phyloP scores from a whole-genome alignment of 1,140 invertebrate genomes.

The Neuroterus valhalla region DNA sequence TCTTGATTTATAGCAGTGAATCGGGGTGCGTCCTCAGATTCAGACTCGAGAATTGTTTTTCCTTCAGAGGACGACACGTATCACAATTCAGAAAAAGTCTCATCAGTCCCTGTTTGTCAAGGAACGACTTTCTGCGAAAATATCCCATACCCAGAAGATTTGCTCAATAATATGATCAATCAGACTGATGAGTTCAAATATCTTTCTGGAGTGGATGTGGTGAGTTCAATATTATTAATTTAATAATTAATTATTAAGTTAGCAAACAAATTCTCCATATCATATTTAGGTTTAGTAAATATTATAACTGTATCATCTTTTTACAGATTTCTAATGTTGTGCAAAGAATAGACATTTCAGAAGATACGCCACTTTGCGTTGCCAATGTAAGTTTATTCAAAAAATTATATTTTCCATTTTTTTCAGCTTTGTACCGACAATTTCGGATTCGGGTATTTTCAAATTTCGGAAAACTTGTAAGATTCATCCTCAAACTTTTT shows the following conservation, averaged over 20 bases:
- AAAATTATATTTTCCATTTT: too few relatives aligned
- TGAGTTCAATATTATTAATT: slow-evolving; percentile 40
- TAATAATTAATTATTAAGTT: neutral
- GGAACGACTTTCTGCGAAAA: slow-evolving; percentile 52
- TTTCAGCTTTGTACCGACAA: too few relatives aligned
- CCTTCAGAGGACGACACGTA: slow-evolving; percentile 32
- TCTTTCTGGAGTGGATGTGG: slow-evolving; percentile 46
- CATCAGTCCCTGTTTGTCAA: slow-evolving; percentile 34
- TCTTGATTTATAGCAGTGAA: neutral
- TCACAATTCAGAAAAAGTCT: neutral
- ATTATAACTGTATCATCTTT: too few relatives aligned
- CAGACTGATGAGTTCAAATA: slow-evolving; percentile 43
- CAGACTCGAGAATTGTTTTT: slow-evolving; percentile 42
- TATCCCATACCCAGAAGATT: slow-evolving; percentile 48
- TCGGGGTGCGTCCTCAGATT: neutral
- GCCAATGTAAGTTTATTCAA: too few relatives aligned
- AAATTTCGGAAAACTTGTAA: too few relatives aligned
- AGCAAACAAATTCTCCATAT: too few relatives aligned
- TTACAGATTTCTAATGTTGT: too few relatives aligned
- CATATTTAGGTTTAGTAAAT: too few relatives aligned
- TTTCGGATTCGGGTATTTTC: too few relatives aligned
- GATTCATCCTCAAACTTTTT: too few relatives aligned
- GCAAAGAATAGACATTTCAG: too few relatives aligned
- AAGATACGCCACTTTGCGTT: too few relatives aligned
- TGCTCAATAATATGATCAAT: slow-evolving; percentile 41